Evolutionary conservation across 2,888 invertebrate genomes (phyloP).

Genomic region (Aspidiotus rigidus): DNA sequence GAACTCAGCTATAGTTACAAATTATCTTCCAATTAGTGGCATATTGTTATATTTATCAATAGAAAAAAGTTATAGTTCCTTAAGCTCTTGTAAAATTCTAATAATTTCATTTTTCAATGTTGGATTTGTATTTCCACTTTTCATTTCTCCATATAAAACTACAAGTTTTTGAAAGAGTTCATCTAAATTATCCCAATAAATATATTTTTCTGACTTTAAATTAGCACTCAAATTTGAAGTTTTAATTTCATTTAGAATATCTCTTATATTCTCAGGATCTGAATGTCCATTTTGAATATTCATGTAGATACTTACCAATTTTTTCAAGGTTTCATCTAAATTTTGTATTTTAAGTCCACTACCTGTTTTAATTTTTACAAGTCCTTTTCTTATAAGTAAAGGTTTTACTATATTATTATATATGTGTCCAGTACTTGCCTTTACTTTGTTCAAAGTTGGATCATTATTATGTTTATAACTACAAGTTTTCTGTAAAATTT

Average conservation of each 20-base stretch:
- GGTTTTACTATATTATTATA: constrained; percentile 11
- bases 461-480: constrained; percentile 17
- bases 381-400: neutral
- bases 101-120: constrained; percentile 9
- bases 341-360: neutral
- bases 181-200: constrained; percentile 22
- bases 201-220: neutral
- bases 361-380: constrained; percentile 2
- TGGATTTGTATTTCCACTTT: constrained; percentile 12
- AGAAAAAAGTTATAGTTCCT: constrained; percentile 13
- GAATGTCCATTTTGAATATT: constrained; percentile 15
- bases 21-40: constrained; percentile 8
- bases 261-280: constrained; percentile 1
- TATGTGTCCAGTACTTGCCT: neutral
- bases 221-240: constrained; percentile 6
- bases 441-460: neutral
- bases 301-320: neutral
- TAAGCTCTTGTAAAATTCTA: constrained; percentile 18
- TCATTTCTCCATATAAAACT: constrained; percentile 8
- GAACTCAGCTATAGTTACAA: constrained; percentile 11
- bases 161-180: constrained; percentile 2
- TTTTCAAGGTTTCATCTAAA: neutral
- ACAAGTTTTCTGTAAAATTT: constrained; percentile 5
- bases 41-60: constrained; percentile 7
- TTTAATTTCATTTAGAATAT: constrained; percentile 10